Base-by-base conservation (phyloP, 2,113 vertebrate genomes). In the Callionymus lyra region DNA sequence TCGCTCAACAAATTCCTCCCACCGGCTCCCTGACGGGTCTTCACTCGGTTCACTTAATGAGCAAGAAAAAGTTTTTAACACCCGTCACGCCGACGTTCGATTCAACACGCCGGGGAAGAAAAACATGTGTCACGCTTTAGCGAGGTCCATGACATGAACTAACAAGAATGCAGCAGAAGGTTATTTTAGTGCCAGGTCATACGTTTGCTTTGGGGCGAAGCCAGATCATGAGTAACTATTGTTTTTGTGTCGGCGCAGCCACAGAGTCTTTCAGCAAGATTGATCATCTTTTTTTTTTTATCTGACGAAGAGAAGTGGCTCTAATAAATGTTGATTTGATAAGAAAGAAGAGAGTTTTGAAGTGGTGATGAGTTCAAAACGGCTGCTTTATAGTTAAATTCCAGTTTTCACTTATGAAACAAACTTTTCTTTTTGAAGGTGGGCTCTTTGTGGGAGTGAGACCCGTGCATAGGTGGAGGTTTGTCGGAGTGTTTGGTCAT, bases 401-500 rank as follows among this genome's bases (percentile, higher is more conserved):
- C 36, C 4, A 11, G 14, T 31, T 32, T 56, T 6, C 12, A 16
- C 32, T 43, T 15, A 17, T 37, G 12, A 46, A 41, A 59, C 41
- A 13, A 31, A 21, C 33, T 17, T n/a, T 45, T 57, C 49, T 53
- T 52, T 65, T 13, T 1, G 10, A n/a, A 10, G 21, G 34, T 33
- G 38, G 53, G 38, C 48, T 60, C 49, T 61, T 56, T 4, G 21
- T 27, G 21, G 21, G 21, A 27, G 21, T 27, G 21, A 8, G 21
- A 27, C 4, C 21, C 21, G 21, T 27, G 47, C 56, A 55, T 35
- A 62, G 69, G 63, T 59, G 61, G 59, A 53, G 76, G 61, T 48
- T 41, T 64, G 52, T 53, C 38, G 76, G 53, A 74, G 68, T 74
- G 63, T 76, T 77, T 52, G 44, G 79, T 62, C 63, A 70, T 72